Evolutionary conservation across 1,140 invertebrate species (phyloP).

Genomic region (Gryllus bimaculatus): DNA sequence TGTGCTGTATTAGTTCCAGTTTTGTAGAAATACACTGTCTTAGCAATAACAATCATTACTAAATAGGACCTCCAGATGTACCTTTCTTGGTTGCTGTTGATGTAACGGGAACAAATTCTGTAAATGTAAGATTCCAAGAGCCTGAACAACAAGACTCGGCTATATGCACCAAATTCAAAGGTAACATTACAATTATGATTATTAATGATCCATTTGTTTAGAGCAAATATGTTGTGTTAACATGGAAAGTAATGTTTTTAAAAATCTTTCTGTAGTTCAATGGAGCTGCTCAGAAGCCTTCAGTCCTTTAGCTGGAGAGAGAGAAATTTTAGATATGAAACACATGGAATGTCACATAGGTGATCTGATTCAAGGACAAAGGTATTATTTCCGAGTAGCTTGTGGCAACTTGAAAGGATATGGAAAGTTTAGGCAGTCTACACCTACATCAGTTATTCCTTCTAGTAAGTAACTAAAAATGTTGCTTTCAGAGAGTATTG

Average conservation of each 20-base stretch:
- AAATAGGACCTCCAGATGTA: slow-evolving; percentile 62
- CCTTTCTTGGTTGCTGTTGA: slow-evolving; percentile 68
- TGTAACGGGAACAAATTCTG: slow-evolving; percentile 68
- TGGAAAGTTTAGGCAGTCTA: slow-evolving; percentile 62
- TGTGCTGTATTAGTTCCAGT: too few relatives aligned
- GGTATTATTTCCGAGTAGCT: slow-evolving; percentile 78
- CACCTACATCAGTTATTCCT: slow-evolving; percentile 72
- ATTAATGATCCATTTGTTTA: neutral
- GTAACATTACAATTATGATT: slow-evolving; percentile 38
- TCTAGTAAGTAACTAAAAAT: slow-evolving; percentile 59
- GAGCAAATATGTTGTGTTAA: too few relatives aligned
- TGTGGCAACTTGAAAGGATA: slow-evolving; percentile 87
- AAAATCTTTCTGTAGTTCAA: slow-evolving; percentile 49
- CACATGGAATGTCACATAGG: slow-evolving; percentile 44
- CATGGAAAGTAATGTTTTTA: neutral
- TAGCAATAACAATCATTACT: neutral
- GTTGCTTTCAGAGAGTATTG: too few relatives aligned
- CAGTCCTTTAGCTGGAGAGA: slow-evolving; percentile 60
- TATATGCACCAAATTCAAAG: slow-evolving; percentile 83
- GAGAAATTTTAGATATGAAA: slow-evolving; percentile 55
- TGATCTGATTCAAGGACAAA: slow-evolving; percentile 63
- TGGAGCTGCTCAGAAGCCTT: slow-evolving; percentile 76
- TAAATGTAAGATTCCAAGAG: slow-evolving; percentile 65
- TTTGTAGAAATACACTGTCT: too few relatives aligned
- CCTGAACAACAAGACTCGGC: slow-evolving; percentile 51